Base-by-base conservation (phyloP, 2,113 vertebrate species). In the Pholis gunnellus region DNA sequence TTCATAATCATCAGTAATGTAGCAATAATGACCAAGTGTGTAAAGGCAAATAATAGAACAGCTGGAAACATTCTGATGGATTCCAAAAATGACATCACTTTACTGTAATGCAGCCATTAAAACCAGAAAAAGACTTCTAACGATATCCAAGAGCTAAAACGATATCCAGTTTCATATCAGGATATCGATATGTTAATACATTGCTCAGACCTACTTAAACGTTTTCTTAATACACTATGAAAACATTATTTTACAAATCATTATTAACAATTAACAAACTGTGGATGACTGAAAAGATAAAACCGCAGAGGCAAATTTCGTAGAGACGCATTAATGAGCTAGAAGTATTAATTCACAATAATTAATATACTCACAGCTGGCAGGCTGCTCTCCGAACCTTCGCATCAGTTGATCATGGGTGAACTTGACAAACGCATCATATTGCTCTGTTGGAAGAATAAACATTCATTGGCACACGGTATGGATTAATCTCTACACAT, bases 391-490 rank as follows among this genome's bases (percentile, higher is more conserved):
- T 92, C 98, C 98, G 83, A 99, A 99, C 93, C 98, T 91, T 95
- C 97, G 97, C 98, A 99, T 99, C 93, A 99, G 96, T 13, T 99
- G 98, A 92, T 99, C 98, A 89, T 99, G 98, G 78, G 98, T 99
- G 95, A 99, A 99, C 95, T 99, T 99, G 95, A 99, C 98, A 91
- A 99, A 99, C 0, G 97, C 96, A 86, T 99, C 98, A 56, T 99
- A 99, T 94, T 99, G 98, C 93, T 99, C 98, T 99, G 92, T 74
- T 88, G 78, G 72, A 68, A 77, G 85, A 36, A 48, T 67, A 17
- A 59, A 56, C 7, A 44, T 11, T 74, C 18, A 63, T 46, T 44
- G 0, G 2, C 29, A 57, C 9, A 9, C 29, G 1, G 66, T 1
- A 20, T n/a, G 9, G 34, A 60, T 27, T 59, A n/a, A 42, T n/a